Base-by-base conservation (phyloP, 2,797 vertebrate genomes). In the Pseudotriccus pelzelni region DNA sequence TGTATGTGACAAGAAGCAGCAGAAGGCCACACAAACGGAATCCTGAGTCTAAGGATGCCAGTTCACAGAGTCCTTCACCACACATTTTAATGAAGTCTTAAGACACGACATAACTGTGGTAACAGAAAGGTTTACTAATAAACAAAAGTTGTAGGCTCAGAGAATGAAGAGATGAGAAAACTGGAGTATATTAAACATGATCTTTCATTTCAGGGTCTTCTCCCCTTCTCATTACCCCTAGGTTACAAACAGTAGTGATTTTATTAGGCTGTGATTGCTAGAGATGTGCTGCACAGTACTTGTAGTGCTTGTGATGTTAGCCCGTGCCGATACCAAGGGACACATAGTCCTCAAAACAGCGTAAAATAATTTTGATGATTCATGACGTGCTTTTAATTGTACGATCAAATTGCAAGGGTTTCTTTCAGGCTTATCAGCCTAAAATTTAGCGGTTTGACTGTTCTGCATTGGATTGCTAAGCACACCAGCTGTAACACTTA, bases 401-500 rank as follows among this genome's bases (percentile, higher is more conserved):
- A n/a, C 62, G 66, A 39, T 81, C 78, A 69, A 85, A 75, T 66
- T 91, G 62, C 66, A 76, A 88, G 37, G 67, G 32, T 49, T 94
- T 92, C 64, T 96, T 80, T 67, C 63, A 56, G 84, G 62, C 79
- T 93, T 72, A 88, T 92, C 92, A 88, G 73, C 52, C 47, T 69
- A 41, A 82, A 89, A 68, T 50, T 55, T 56, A 93, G 69, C 41
- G 46, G 60, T 62, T 62, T 91, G 64, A 81, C 84, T 95, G 50
- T 24, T 89, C 58, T 66, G 67, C n/a, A 12, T 21, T 50, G 80
- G 53, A 89, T 90, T 37, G 46, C 66, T 72, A 77, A 83, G 87
- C 63, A 91, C 91, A 95, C 55, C 93, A 95, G 89, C 82, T 96
- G 87, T 21, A 91, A 82, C 75, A 77, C 81, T 97, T 92, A 94